Conservation (phyloP, 2,888 invertebrate genomes). For the Zonitis immaculata region DNA sequence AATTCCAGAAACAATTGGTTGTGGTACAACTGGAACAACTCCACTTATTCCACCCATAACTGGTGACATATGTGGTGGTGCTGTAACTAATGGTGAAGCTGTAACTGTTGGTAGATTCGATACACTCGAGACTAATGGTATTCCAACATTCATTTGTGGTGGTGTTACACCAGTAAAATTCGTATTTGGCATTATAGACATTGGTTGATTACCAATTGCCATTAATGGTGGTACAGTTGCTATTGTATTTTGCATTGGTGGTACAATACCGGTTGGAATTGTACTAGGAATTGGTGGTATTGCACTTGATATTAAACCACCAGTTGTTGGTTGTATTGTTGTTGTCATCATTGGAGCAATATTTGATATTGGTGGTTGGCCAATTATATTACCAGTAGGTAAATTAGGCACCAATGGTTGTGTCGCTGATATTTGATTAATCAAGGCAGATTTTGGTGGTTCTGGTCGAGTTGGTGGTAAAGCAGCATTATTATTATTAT, state of each 20-base stretch:
- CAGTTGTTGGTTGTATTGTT: conserved; percentile 13
- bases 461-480: conserved; percentile 45
- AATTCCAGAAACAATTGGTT: conserved; percentile 10
- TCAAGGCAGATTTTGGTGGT: conserved; percentile 46
- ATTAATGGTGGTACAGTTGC: conserved; percentile 28
- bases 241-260: conserved; percentile 48
- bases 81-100: conserved; percentile 4
- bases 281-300: conserved; percentile 31
- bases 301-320: conserved; percentile 6
- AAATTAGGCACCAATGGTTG: conserved; percentile 21
- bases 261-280: conserved; percentile 54
- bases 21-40: conserved; percentile 16
- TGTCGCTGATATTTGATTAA: conserved; percentile 42
- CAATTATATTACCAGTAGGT: neutral
- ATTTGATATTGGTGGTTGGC: conserved; percentile 4
- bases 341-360: conserved; percentile 12
- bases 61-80: conserved; percentile 10
- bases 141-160: neutral
- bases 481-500: no score
- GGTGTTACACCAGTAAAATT: conserved; percentile 2
- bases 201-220: conserved; percentile 13
- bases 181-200: conserved; percentile 11
- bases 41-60: conserved; percentile 5
- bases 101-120: neutral
- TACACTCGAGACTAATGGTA: neutral